phyloP scores from a whole-genome alignment of 1,140 invertebrate species.

The Rhopalosiphum maidis region DNA sequence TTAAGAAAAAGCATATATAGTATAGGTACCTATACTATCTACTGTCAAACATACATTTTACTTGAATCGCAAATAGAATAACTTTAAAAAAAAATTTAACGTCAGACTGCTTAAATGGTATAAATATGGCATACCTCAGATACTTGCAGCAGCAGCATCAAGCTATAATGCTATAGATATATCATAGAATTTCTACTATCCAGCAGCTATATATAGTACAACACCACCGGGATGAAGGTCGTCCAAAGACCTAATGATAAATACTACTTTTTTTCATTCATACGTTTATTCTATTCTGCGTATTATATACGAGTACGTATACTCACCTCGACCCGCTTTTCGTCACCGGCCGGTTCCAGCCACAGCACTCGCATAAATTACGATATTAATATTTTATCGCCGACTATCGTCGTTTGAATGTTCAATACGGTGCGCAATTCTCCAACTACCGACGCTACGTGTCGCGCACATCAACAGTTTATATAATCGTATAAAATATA shows the following conservation, averaged over 20 bases:
- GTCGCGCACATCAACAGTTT: background rate
- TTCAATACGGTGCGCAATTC: background rate
- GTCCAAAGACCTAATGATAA: background rate
- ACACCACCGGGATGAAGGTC: background rate
- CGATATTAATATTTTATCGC: background rate
- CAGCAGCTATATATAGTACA: background rate
- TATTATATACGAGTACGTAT: background rate
- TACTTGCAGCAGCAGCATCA: background rate
- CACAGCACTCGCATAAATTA: too few relatives aligned
- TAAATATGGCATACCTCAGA: background rate
- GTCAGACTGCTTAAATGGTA: background rate
- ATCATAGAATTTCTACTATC: background rate
- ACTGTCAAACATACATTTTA: background rate
- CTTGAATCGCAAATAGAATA: too few relatives aligned
- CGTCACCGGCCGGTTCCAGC: background rate
- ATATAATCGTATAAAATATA: background rate
- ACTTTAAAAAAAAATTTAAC: background rate
- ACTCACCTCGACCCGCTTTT: conserved; percentile 43
- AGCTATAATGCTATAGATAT: background rate
- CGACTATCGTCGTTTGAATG: background rate
- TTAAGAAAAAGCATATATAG: background rate
- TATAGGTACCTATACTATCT: background rate
- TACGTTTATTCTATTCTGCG: background rate
- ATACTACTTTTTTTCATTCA: background rate
- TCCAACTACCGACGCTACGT: background rate